phyloP scores from a whole-genome alignment of 2,888 invertebrate species.

The Harpalus rubripes region DNA sequence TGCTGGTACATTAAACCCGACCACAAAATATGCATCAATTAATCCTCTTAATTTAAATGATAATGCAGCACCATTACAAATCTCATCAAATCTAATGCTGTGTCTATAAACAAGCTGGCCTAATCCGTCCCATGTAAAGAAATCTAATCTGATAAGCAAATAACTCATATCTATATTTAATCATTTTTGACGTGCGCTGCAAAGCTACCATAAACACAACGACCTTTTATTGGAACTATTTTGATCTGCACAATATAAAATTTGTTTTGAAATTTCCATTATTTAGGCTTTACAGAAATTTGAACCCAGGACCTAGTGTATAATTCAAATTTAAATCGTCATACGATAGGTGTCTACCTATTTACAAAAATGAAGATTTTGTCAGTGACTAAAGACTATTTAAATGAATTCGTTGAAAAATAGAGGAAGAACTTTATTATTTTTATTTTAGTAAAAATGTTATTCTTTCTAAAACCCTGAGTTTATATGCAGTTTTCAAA shows the following conservation, averaged over 20 bases:
- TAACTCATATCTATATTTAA: background rate
- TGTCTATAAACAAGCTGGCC: background rate
- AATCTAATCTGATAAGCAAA: background rate
- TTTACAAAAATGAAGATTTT: no score
- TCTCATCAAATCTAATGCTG: background rate
- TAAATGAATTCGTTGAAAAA: no score
- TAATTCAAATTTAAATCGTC: no score
- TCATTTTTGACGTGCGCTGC: background rate
- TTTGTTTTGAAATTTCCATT: no score
- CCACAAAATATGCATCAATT: slow-evolving; percentile 13
- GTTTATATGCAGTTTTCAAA: no score
- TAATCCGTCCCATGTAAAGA: background rate
- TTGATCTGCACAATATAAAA: background rate
- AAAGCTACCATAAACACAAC: background rate
- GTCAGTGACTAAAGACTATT: no score
- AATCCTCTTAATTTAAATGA: slow-evolving; percentile 7
- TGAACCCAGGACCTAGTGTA: no score
- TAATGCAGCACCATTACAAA: background rate
- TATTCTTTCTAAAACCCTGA: no score
- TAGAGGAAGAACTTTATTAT: no score
- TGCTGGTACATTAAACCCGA: slow-evolving; percentile 10
- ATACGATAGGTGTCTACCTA: no score
- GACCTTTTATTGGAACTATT: background rate
- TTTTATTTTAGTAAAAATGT: no score
- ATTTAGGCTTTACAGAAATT: no score